phyloP scores from a whole-genome alignment of 1,140 invertebrate genomes.

The Drepana arcuata region DNA sequence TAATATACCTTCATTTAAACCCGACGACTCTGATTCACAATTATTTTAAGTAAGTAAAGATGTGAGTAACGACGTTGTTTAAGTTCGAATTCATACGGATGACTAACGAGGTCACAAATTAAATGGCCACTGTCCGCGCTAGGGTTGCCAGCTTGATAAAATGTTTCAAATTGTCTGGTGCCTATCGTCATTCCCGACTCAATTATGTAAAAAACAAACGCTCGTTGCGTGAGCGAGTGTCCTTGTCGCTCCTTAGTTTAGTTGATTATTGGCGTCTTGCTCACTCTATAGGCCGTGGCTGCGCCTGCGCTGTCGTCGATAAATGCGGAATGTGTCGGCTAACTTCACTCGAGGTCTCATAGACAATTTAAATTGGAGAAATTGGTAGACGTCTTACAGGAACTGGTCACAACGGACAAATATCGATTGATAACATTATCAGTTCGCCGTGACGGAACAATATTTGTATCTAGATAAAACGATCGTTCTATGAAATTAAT shows the following conservation, averaged over 20 bases:
- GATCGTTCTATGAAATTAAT: too few relatives aligned
- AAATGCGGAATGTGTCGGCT: conserved; percentile 64
- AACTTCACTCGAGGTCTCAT: conserved; percentile 67
- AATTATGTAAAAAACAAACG: conserved; percentile 68
- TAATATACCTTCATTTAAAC: too few relatives aligned
- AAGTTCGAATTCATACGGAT: conserved; percentile 37
- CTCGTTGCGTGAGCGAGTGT: conserved; percentile 35
- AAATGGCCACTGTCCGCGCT: conserved; percentile 54
- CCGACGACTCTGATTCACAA: too few relatives aligned
- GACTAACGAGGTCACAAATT: conserved; percentile 57
- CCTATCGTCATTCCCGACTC: conserved; percentile 65
- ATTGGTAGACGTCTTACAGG: conserved; percentile 50
- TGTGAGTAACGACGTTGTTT: too few relatives aligned
- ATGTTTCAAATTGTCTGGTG: conserved; percentile 57
- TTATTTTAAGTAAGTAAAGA: too few relatives aligned
- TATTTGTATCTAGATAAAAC: too few relatives aligned
- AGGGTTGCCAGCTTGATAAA: conserved; percentile 62
- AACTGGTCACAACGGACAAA: conserved; percentile 56
- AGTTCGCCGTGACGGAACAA: too few relatives aligned
- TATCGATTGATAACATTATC: too few relatives aligned
- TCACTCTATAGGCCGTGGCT: conserved; percentile 25
- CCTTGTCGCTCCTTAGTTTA: conserved; percentile 47
- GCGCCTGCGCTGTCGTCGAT: conserved; percentile 56
- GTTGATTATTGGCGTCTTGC: conserved; percentile 37
- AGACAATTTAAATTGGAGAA: conserved; percentile 71